Percentiles rank a stretch among this genome's conserved stretches.
Conservation (phyloP, 1,140 invertebrate genomes). For the Phenacoccus solenopsis region DNA sequence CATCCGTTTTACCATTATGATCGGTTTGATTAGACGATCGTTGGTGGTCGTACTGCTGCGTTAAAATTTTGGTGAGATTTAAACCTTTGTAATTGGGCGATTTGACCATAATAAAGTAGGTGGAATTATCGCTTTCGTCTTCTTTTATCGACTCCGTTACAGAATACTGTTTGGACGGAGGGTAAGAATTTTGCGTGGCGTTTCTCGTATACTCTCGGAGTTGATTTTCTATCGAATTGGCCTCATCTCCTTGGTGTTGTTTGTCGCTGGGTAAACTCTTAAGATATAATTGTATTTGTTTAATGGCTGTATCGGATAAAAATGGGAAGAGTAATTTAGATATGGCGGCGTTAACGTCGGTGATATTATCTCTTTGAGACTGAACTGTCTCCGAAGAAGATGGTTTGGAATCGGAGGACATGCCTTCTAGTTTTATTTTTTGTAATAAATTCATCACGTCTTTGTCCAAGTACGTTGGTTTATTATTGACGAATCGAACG, state of each 20-base stretch:
- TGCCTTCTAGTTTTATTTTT: neutral
- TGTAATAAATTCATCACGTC: neutral
- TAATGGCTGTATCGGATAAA: neutral
- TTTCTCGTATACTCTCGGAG: neutral
- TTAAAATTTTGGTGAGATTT: neutral
- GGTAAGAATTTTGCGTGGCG: neutral
- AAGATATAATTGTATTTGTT: neutral
- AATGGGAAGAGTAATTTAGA: neutral
- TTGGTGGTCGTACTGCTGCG: neutral
- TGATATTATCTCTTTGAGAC: neutral
- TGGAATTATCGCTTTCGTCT: neutral
- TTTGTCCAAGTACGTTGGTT: neutral
- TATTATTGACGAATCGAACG: neutral
- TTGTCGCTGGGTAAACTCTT: neutral
- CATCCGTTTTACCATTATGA: neutral
- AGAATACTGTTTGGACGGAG: neutral
- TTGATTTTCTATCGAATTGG: neutral
- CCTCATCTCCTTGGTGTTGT: neutral
- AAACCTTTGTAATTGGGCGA: neutral
- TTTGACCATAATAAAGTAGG: slow-evolving; percentile 4
- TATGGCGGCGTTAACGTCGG: neutral
- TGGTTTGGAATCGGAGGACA: neutral
- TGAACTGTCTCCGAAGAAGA: neutral
- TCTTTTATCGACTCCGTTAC: neutral
- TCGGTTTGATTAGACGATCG: neutral